Conservation (phyloP, 92 coral and sea anemone species). For the Epizoanthus scotinus region DNA sequence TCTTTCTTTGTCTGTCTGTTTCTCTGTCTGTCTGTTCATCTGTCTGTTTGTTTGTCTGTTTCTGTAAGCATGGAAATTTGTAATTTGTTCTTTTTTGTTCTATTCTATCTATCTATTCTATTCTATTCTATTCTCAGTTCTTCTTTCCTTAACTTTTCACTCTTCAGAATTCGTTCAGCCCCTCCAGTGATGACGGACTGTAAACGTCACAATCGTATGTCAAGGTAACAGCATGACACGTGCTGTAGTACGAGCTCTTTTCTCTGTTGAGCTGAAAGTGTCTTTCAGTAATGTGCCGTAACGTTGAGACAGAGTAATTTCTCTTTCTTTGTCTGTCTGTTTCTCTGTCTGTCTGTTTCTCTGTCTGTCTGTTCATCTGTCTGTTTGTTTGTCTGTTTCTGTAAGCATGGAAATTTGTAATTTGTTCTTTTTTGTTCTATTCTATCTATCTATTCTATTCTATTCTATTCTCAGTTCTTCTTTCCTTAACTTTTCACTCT, state of each 20-base stretch:
- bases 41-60: too few species aligned
- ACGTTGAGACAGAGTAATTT: too few species aligned
- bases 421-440: too few species aligned
- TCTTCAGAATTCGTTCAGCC: conserved; percentile 1
- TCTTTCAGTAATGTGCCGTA: too few species aligned
- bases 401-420: neutral
- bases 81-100: too few species aligned
- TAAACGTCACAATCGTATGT: neutral
- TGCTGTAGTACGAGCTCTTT: neutral
- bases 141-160: neutral
- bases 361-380: neutral
- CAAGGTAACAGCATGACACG: conserved; percentile 8
- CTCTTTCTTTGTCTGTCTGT: neutral
- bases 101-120: too few species aligned
- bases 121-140: too few species aligned
- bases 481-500: neutral
- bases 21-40: neutral
- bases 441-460: too few species aligned
- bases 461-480: too few species aligned
- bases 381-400: too few species aligned
- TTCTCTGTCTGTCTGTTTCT: too few species aligned
- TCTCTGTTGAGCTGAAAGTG: neutral
- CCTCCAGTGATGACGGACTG: neutral
- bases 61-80: neutral
- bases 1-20: too few species aligned